Percentiles rank a stretch among this genome's conserved stretches.
These are phyloP conservation scores for Garra rufa DNA, from an alignment of 2,113 vertebrate genomes.

Conservation along the genomic window DNA sequence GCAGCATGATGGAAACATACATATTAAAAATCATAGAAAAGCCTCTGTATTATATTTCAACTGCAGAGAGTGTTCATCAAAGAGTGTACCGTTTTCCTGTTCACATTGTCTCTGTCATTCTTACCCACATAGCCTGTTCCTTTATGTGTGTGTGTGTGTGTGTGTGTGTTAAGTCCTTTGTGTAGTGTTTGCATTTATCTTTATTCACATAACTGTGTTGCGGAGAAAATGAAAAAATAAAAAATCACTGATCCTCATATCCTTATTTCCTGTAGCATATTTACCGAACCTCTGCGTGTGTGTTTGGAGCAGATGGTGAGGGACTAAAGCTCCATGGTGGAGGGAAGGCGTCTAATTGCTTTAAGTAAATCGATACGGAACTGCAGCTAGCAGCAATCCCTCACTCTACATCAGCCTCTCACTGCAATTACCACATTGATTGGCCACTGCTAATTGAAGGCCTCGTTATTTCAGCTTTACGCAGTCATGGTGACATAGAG, in stretches of 20 bases:
- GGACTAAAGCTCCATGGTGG: constrained; percentile 68
- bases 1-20: not conserved
- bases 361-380: constrained; percentile 76
- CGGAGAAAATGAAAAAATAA: constrained; percentile 21
- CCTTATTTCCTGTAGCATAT: constrained; percentile 48
- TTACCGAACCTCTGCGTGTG: constrained; percentile 47
- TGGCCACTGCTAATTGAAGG: constrained; percentile 71
- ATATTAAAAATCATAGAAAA: not conserved
- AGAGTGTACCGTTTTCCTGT: not conserved
- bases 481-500: constrained; percentile 54
- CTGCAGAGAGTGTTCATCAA: not conserved
- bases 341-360: constrained; percentile 76
- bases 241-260: constrained; percentile 43
- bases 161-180: constrained; percentile 4
- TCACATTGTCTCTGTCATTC: not conserved
- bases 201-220: constrained; percentile 33
- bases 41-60: not conserved
- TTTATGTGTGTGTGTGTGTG: not conserved
- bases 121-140: not conserved
- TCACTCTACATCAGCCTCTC: constrained; percentile 66
- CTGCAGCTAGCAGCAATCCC: constrained; percentile 63
- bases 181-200: constrained; percentile 16
- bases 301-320: constrained; percentile 70
- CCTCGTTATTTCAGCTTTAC: constrained; percentile 68
- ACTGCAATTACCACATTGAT: constrained; percentile 77